phyloP scores from a whole-genome alignment of 2,113 vertebrate genomes.

The Halichoeres trimaculatus region DNA sequence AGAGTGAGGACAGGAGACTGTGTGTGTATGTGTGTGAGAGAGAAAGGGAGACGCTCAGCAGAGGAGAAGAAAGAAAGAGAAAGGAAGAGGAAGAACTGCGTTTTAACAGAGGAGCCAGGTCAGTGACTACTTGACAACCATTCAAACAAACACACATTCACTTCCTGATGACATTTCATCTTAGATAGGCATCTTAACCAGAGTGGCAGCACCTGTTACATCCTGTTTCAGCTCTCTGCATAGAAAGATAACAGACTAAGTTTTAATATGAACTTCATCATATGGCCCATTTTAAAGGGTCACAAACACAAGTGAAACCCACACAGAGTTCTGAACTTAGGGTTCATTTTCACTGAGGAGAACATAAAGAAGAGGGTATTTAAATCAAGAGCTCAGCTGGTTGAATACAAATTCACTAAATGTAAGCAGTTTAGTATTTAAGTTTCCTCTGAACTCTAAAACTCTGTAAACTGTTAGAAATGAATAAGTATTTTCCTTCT shows the following conservation, averaged over 20 bases:
- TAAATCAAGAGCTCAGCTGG: neutral
- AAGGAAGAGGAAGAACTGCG: constrained; percentile 63
- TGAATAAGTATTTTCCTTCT: neutral
- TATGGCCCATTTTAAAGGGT: neutral
- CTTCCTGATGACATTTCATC: constrained; percentile 32
- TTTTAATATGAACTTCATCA: neutral
- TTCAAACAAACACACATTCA: constrained; percentile 26
- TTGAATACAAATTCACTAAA: neutral
- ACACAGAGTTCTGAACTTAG: neutral
- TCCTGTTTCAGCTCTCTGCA: constrained; percentile 44
- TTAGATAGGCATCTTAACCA: constrained; percentile 19
- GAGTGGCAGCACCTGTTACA: constrained; percentile 36
- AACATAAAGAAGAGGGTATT: no score
- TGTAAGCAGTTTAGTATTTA: neutral
- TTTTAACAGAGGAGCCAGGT: constrained; percentile 57
- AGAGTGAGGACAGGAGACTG: constrained; percentile 26
- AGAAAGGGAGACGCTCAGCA: constrained; percentile 4
- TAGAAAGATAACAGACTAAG: neutral
- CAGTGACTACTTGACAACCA: constrained; percentile 47
- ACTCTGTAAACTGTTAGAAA: neutral
- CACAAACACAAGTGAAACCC: neutral
- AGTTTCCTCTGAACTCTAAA: neutral
- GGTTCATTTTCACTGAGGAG: no score
- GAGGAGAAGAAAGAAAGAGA: constrained; percentile 18
- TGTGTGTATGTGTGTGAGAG: neutral